Base-by-base conservation (phyloP, 1,140 invertebrate species). In the Pachyrhynchus sulphureomaculatus region DNA sequence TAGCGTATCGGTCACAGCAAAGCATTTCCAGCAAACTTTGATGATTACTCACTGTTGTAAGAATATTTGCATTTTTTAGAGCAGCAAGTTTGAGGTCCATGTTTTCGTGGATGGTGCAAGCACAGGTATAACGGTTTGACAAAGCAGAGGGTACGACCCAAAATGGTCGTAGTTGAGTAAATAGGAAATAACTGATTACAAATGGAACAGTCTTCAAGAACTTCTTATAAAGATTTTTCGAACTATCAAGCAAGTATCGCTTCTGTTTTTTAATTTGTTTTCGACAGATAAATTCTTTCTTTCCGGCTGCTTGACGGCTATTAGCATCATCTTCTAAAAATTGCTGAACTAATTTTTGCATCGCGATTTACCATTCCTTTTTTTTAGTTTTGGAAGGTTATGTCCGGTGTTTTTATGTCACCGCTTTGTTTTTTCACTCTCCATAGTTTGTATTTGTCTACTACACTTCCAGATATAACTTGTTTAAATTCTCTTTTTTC, bases 391-490 rank as follows among this genome's bases (percentile, higher is more conserved):
- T 13, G 36, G 1, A 8, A 5, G 36, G 36, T 39, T 39, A 39
- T 39, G 36, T 18, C 36, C 12, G 32, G 48, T 52, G 34, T 58
- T 48, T 42, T 45, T 63, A 45, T 56, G 44, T 57, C 0, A 63
- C 39, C 49, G 53, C 36, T 62, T 62, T 52, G 37, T 62, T 62
- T 66, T 55, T 53, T 48, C n/a, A 62, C 20, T 48, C 9, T 54
- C 64, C 58, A 62, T 49, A 62, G 18, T 65, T 62, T 65, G 33
- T 63, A 66, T 54, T 66, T 66, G 23, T 66, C 60, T 15, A 66
- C 60, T 39, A 63, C 1, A 15, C 23, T 63, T 54, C 64, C 34
- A 37, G 34, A 37, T 37, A 37, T 37, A 37, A 12, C 62, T 56
- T 67, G 6, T 61, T 62, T 65, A 53, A 67, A 63, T 20, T 52